Evolutionary conservation across 2,113 vertebrate species (phyloP), one percentile per base, ranked within the genome.

Genomic region (Daboia siamensis): DNA sequence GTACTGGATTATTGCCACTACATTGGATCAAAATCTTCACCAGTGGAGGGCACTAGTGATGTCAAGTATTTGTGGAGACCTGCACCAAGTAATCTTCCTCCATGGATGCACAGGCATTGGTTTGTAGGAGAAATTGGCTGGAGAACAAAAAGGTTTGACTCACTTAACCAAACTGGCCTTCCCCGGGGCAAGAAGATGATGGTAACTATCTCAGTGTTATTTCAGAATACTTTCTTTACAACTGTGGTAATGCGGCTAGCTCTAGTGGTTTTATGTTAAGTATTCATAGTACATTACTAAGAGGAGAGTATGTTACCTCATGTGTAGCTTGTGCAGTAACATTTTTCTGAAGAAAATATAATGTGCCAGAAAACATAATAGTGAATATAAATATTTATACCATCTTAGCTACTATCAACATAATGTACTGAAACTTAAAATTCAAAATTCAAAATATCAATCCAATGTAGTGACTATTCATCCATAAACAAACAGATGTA

Each of bases 91-190:
- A 86, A 87, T 9, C 94, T 93, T 4, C 74, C 95, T 0, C 87
- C 94, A 0, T 2, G 91, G 55, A 94, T 95, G 87, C 23, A 8
- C 20, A 98, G 95, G 93, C 24, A 94, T 11, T 74, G 88, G 55
- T 94, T 91, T 0, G 94, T 97, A 15, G 97, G 98, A 0, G 97
- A 96, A 92, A 95, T 97, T 52, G 98, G 98, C 44, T 98, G 98
- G 97, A 97, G 97, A n/a, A 94, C 98, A 94, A 93, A 94, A 61
- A 94, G 97, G 51, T 96, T 96, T 94, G 90, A 93, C 51, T 93
- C 64, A 57, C 93, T 98, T 94, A 97, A 98, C 94, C 91, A 87
- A 55, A 95, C 94, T 85, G 90, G 92, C 0, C 95, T 97, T 23
- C 90, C 88, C 91, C 98, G 95, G 44, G 94, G 97, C 93, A 96